Evolutionary conservation across 2,888 invertebrate genomes (phyloP).

Genomic region (Nomada fucata): DNA sequence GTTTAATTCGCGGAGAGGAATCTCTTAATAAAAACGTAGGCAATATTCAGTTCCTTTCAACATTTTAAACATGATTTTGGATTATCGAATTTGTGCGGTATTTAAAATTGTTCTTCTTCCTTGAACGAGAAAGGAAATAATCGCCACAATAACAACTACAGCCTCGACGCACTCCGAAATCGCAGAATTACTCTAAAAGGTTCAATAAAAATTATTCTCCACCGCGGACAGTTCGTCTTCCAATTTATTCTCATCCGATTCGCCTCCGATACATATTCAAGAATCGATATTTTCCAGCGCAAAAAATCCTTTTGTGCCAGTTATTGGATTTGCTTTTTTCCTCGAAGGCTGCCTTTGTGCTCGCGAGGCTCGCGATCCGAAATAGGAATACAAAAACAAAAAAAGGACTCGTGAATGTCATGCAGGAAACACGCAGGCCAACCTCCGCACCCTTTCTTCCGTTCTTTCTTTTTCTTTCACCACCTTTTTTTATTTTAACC

Average conservation of each 20-base stretch:
- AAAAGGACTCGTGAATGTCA: slow-evolving; percentile 63
- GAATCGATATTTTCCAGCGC: slow-evolving; percentile 39
- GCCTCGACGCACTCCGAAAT: neutral
- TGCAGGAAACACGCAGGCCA: slow-evolving; percentile 48
- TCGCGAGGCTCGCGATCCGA: slow-evolving; percentile 60
- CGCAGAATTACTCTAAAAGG: neutral
- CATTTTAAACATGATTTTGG: no score
- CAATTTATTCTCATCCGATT: slow-evolving; percentile 51
- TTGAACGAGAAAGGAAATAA: no score
- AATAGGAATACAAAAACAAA: slow-evolving; percentile 45
- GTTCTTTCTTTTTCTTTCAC: neutral
- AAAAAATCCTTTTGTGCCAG: slow-evolving; percentile 52
- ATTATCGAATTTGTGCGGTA: no score
- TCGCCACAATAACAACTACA: no score
- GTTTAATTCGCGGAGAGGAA: no score
- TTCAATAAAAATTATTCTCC: slow-evolving; percentile 37
- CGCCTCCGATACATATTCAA: slow-evolving; percentile 46
- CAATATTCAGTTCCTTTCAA: no score
- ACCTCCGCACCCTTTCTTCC: slow-evolving; percentile 26
- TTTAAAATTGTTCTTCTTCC: no score
- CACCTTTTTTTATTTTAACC: slow-evolving; percentile 65
- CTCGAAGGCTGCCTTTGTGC: slow-evolving; percentile 50
- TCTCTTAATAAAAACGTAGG: no score
- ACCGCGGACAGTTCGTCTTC: slow-evolving; percentile 15
- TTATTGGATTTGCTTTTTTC: slow-evolving; percentile 57